Percentiles rank a stretch among this genome's conserved stretches.
Evolutionary conservation across 1,140 invertebrate species (phyloP).

Genomic region (Delia radicum): DNA sequence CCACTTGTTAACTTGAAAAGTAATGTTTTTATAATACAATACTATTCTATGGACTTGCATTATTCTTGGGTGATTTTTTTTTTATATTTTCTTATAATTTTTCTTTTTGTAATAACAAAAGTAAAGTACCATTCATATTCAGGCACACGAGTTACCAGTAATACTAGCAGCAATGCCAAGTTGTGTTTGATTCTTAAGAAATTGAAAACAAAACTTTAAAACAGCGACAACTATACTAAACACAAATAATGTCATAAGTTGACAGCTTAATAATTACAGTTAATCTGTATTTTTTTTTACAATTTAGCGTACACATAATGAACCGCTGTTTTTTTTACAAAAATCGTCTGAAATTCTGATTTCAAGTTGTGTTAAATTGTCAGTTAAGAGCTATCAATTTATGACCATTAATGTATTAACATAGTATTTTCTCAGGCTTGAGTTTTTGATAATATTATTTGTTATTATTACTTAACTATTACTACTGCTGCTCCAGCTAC

Average conservation of each 20-base stretch:
- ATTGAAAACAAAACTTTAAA: neutral
- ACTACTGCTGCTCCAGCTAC: neutral
- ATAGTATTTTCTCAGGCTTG: constrained; percentile 7
- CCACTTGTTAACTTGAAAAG: neutral
- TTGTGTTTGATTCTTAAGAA: neutral
- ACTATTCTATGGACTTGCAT: neutral
- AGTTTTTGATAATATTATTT: constrained; percentile 15
- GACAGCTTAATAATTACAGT: too few relatives aligned
- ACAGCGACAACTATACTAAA: neutral
- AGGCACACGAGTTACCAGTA: neutral
- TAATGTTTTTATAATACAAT: too few relatives aligned
- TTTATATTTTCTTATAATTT: too few relatives aligned
- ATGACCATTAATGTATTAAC: constrained; percentile 4
- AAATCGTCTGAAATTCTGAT: too few relatives aligned
- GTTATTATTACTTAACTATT: neutral
- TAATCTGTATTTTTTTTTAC: too few relatives aligned
- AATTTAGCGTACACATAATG: too few relatives aligned
- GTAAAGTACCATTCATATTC: neutral
- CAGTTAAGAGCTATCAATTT: too few relatives aligned
- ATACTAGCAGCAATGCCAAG: too few relatives aligned
- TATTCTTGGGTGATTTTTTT: neutral
- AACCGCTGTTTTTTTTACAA: too few relatives aligned
- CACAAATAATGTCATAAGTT: too few relatives aligned
- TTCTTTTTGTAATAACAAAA: too few relatives aligned
- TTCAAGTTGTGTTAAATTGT: too few relatives aligned